Evolutionary conservation across 2,888 invertebrate species (phyloP).

Genomic region (Tuberolachnus salignus): DNA sequence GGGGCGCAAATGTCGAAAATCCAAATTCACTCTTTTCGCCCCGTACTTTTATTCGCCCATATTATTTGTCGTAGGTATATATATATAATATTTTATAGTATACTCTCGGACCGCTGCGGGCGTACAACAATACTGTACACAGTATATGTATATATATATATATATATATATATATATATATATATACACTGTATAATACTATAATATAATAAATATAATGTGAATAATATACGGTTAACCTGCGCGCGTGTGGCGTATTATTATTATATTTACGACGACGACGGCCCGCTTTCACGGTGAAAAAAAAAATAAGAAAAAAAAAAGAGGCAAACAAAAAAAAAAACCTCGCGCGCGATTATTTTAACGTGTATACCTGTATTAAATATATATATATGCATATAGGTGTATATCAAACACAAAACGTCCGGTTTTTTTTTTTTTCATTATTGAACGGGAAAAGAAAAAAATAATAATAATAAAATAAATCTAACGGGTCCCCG

Average conservation of each 20-base stretch:
- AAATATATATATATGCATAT: too few species aligned
- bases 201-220: background rate
- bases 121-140: conserved; percentile 6
- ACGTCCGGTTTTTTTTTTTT: background rate
- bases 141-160: too few species aligned
- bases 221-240: background rate
- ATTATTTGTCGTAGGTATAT: background rate
- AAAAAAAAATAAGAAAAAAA: background rate
- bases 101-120: background rate
- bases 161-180: too few species aligned
- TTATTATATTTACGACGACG: background rate
- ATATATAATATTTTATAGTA: background rate
- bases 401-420: background rate
- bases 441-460: background rate
- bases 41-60: too few species aligned
- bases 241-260: conserved; percentile 1
- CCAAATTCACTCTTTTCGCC: too few species aligned
- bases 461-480: background rate
- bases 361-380: background rate
- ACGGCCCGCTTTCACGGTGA: background rate
- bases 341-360: background rate
- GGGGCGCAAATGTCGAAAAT: too few species aligned
- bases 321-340: background rate
- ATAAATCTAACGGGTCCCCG: conserved; percentile 18
- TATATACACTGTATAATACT: background rate